These are phyloP conservation scores for Muraenolepis orangiensis DNA, from an alignment of 2,797 vertebrate genomes.

Conservation along the genomic window DNA sequence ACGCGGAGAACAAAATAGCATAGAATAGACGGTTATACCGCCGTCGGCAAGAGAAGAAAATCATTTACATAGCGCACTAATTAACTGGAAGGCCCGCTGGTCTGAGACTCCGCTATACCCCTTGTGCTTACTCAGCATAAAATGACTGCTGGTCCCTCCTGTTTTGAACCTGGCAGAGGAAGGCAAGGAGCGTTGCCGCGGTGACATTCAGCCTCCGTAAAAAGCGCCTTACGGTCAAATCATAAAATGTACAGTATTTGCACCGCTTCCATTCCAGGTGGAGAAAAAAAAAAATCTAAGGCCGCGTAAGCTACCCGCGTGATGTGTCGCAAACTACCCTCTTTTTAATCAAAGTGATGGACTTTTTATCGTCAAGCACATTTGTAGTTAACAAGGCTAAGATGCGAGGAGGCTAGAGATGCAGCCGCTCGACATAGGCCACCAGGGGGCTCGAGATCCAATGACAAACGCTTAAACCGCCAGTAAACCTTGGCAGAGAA, in stretches of 20 bases:
- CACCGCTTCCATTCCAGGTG: too few relatives aligned
- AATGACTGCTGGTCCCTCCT: not conserved
- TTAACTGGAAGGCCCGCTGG: not conserved
- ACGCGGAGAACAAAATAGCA: not conserved
- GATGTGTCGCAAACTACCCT: not conserved
- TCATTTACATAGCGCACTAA: not conserved
- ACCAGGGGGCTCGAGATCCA: not conserved
- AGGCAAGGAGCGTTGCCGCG: too few relatives aligned
- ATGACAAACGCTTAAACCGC: not conserved
- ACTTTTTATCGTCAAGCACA: not conserved
- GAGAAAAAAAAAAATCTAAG: not conserved
- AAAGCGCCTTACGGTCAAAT: too few relatives aligned
- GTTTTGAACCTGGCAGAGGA: too few relatives aligned
- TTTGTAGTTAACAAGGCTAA: not conserved
- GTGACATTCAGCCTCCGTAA: too few relatives aligned
- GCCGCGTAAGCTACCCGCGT: not conserved
- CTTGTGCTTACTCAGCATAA: not conserved
- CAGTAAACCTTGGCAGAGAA: not conserved
- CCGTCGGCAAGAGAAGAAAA: not conserved
- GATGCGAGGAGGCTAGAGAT: not conserved
- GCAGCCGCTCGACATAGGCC: not conserved
- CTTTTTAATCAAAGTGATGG: not conserved
- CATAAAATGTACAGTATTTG: too few relatives aligned
- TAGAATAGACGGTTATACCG: too few relatives aligned
- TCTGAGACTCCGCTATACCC: not conserved